A percentile compares a stretch with the other conserved stretches of the same genome.
phyloP scores from a whole-genome alignment of 1,140 invertebrate species.

The Pogonognathellus flavescens region DNA sequence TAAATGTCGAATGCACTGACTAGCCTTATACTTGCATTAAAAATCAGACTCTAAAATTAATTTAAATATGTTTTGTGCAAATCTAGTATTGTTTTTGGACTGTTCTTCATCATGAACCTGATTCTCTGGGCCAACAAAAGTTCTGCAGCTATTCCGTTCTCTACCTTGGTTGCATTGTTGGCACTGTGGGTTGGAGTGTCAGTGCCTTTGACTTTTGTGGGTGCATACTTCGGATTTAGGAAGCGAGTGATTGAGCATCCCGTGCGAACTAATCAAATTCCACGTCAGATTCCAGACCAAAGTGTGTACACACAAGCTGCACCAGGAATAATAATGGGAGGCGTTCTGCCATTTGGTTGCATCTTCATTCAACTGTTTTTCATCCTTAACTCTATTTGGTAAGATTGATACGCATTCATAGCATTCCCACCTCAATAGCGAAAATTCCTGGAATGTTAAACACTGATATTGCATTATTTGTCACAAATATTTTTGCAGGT shows the following conservation, averaged over 20 bases:
- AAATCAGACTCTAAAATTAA: too few species aligned
- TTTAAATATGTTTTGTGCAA: slow-evolving; percentile 69
- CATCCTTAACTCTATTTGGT: slow-evolving; percentile 98
- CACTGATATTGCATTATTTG: not conserved
- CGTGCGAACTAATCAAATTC: slow-evolving; percentile 98
- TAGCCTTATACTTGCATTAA: too few species aligned
- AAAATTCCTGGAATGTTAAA: not conserved
- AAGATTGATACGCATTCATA: slow-evolving; percentile 63
- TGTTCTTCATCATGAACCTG: slow-evolving; percentile 97
- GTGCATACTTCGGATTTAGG: slow-evolving; percentile 98
- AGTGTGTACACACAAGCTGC: slow-evolving; percentile 96
- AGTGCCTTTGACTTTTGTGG: slow-evolving; percentile 91
- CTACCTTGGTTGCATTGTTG: slow-evolving; percentile 95
- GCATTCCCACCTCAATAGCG: too few species aligned
- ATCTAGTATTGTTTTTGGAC: slow-evolving; percentile 87
- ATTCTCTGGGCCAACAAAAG: slow-evolving; percentile 95
- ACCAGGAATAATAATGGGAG: slow-evolving; percentile 74
- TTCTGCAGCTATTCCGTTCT: slow-evolving; percentile 96
- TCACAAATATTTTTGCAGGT: slow-evolving; percentile 73
- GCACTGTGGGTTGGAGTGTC: slow-evolving; percentile 99
- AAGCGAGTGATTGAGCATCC: slow-evolving; percentile 94
- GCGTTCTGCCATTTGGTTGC: slow-evolving; percentile 97
- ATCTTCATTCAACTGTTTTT: slow-evolving; percentile 99
- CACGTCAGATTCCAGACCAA: slow-evolving; percentile 97
- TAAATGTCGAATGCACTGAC: too few species aligned